A percentile compares a stretch with the other conserved stretches of the same genome.
Evolutionary conservation across 2,797 vertebrate species (phyloP).

Genomic region (Scyliorhinus canicula): DNA sequence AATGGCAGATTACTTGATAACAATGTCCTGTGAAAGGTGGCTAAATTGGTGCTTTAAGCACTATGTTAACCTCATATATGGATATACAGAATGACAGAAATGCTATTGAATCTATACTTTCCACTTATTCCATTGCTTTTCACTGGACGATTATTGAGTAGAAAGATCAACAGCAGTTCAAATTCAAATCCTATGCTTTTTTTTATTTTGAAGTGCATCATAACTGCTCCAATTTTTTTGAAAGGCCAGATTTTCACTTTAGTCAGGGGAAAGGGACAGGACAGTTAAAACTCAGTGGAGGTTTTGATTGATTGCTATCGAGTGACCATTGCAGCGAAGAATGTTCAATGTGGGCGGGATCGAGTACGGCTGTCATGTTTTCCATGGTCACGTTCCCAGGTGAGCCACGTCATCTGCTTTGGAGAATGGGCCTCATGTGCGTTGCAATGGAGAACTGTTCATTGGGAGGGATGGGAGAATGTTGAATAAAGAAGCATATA

Average conservation of each 20-base stretch:
- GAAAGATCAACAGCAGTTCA: not conserved
- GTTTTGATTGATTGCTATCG: not conserved
- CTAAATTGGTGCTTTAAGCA: not conserved
- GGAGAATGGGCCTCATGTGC: not conserved
- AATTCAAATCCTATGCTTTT: not conserved
- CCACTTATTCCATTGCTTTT: not conserved
- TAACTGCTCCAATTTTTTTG: not conserved
- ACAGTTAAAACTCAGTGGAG: not conserved
- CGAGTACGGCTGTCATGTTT: not conserved
- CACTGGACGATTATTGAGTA: not conserved
- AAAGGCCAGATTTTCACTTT: not conserved
- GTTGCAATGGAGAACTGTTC: no score
- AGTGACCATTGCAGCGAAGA: not conserved
- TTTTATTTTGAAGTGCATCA: not conserved
- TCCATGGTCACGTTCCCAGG: not conserved
- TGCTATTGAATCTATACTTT: not conserved
- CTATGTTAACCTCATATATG: not conserved
- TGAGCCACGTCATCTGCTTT: not conserved
- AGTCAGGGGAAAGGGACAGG: not conserved
- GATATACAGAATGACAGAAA: not conserved
- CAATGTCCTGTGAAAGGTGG: not conserved
- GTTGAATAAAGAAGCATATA: not conserved
- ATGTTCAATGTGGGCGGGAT: not conserved
- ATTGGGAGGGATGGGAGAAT: not conserved
- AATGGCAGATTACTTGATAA: not conserved